phyloP scores from a whole-genome alignment of 2,113 vertebrate species.

The Pithys albifrons region DNA sequence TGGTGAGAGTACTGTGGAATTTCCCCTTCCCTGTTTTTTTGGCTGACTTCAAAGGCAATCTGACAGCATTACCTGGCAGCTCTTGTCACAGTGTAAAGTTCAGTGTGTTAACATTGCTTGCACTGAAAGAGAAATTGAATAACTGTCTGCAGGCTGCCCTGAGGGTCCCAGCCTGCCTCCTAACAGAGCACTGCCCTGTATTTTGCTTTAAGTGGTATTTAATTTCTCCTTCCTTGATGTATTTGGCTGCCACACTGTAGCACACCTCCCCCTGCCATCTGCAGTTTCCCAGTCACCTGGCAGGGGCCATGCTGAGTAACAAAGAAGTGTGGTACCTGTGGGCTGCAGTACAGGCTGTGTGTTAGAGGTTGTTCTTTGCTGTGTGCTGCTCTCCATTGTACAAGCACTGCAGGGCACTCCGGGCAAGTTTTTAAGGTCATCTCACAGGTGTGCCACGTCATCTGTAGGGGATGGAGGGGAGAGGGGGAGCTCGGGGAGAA shows the following conservation, averaged over 20 bases:
- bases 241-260: background rate
- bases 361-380: background rate
- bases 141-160: background rate
- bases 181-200: background rate
- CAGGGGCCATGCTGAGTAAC: fast-evolving
- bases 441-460: background rate
- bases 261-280: fast-evolving
- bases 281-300: background rate
- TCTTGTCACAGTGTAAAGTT: background rate
- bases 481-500: background rate
- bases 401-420: background rate
- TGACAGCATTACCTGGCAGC: background rate
- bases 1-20: background rate
- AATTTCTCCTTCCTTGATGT: background rate
- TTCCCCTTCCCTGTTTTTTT: background rate
- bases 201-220: background rate
- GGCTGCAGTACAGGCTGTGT: background rate
- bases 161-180: background rate
- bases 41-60: background rate
- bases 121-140: background rate
- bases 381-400: fast-evolving
- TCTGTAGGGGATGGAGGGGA: background rate
- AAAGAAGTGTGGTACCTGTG: background rate
- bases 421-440: background rate
- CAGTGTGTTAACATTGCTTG: background rate